phyloP scores from a whole-genome alignment of 2,888 invertebrate genomes.

The Pherbina coryleti region DNA sequence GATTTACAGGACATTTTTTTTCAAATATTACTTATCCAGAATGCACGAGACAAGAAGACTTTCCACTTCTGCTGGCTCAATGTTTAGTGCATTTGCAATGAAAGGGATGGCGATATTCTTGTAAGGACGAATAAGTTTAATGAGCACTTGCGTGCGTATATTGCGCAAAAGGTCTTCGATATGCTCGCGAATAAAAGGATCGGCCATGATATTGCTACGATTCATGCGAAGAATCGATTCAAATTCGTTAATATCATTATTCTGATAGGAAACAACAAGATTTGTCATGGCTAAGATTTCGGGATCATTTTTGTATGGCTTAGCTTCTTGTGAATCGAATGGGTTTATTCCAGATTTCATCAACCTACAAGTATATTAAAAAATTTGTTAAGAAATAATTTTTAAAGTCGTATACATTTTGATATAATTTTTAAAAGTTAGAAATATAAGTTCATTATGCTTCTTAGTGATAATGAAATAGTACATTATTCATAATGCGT shows the following conservation, averaged over 20 bases:
- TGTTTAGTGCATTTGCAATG: conserved; percentile 94
- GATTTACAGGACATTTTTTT: conserved; percentile 63
- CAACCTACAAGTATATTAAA: conserved; percentile 74
- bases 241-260: conserved; percentile 98
- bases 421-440: no score
- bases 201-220: conserved; percentile 90
- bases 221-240: conserved; percentile 96
- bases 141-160: conserved; percentile 97
- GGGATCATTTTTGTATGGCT: conserved; percentile 99
- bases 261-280: conserved; percentile 96
- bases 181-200: no score
- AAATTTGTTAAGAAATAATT: background rate
- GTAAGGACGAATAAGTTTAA: conserved; percentile 97
- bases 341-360: conserved; percentile 99
- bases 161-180: no score
- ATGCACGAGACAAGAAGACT: no score
- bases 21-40: conserved; percentile 87
- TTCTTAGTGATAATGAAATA: no score
- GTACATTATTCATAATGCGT: no score
- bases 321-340: conserved; percentile 99
- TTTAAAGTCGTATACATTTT: no score
- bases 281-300: conserved; percentile 99
- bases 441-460: no score
- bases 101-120: conserved; percentile 98
- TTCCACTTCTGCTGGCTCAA: no score